Evolutionary conservation across 2,888 invertebrate genomes (phyloP).

Genomic region (Baronia brevicornis): DNA sequence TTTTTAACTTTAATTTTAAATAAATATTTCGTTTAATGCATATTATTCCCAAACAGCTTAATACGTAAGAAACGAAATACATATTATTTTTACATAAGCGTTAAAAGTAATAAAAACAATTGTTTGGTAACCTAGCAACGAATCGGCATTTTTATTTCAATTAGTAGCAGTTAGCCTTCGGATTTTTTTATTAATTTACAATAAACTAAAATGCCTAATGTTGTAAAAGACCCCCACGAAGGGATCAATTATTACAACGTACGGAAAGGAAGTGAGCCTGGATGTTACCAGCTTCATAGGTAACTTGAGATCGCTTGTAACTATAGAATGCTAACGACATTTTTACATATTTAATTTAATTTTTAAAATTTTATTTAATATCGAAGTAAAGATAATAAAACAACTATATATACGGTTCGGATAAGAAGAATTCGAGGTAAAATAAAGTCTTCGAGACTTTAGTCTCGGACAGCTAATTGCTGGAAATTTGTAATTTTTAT

Average conservation of each 20-base stretch:
- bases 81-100: not conserved
- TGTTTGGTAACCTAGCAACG: not conserved
- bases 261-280: conserved; percentile 42
- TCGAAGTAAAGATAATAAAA: not conserved
- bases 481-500: too few species aligned
- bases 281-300: conserved; percentile 64
- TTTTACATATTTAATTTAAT: too few species aligned
- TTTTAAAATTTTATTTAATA: too few species aligned
- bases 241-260: conserved; percentile 50
- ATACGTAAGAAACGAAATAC: too few species aligned
- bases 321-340: too few species aligned
- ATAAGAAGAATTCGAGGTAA: too few species aligned
- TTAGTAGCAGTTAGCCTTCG: conserved; percentile 1
- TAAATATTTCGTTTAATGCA: too few species aligned
- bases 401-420: not conserved
- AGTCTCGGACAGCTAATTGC: too few species aligned
- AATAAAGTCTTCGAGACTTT: too few species aligned
- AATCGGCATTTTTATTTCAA: not conserved
- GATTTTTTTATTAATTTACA: conserved; percentile 18
- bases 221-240: conserved; percentile 40
- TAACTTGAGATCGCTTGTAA: too few species aligned
- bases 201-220: conserved; percentile 50
- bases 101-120: conserved; percentile 8
- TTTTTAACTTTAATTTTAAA: too few species aligned
- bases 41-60: too few species aligned